Base-by-base conservation (phyloP, 2,888 invertebrate species). In the Seira ritae region DNA sequence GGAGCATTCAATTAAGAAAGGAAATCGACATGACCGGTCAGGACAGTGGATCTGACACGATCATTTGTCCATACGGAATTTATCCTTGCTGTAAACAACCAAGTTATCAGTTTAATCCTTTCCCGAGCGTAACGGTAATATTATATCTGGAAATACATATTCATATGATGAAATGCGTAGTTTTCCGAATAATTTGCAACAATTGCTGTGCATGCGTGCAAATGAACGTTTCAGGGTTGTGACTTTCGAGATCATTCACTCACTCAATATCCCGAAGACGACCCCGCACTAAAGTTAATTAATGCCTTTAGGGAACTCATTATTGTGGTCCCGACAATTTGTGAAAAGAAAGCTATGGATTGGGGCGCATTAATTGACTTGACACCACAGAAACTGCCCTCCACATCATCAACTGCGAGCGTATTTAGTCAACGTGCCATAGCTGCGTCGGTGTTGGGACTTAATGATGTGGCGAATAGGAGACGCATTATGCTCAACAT, bases 191-290 rank as follows among this genome's bases (percentile, higher is more conserved):
- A n/a, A n/a, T n/a, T n/a, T n/a, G n/a, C n/a, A 31, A 31, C 31
- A 31, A 4, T 31, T 31, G 31, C 8, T 31, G n/a, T n/a, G n/a
- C n/a, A n/a, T n/a, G n/a, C n/a, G n/a, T n/a, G n/a, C n/a, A n/a
- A n/a, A n/a, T n/a, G n/a, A n/a, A n/a, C n/a, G 6, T 55, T 87
- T 1, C 88, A 95, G 94, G 95, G 95, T 24, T 95, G 95, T 87
- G 94, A 94, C 89, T 94, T 94, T 90, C 92, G 94, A 22, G 95
- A 95, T 90, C 95, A 95, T 90, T 92, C 92, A 68, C 93, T 95
- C 0, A 92, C 93, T 86, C 93, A 95, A 81, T 92, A 93, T 68
- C 92, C 93, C 17, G 93, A 94, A 80, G 92, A 93, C 2, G 95
- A 96, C 89, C 93, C 94, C 15, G 93, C 94, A 0, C 93, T 95